Base-by-base conservation (phyloP, 2,797 vertebrate species). In the Fringilla coelebs region DNA sequence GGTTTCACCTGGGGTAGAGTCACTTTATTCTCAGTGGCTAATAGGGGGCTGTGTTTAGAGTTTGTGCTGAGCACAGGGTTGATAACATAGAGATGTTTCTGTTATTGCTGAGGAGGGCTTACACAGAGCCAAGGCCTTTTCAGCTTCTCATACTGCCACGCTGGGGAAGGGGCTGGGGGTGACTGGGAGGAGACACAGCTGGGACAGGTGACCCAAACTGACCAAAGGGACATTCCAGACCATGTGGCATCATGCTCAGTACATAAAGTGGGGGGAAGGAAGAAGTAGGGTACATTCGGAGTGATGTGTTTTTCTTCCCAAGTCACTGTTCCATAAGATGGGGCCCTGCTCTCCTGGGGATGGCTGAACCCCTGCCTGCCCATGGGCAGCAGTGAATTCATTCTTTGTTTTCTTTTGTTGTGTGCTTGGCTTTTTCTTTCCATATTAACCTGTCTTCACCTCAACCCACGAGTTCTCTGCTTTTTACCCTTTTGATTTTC, bases 71-170 rank as follows among this genome's bases (percentile, higher is more conserved):
- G 2, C 9, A 31, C 25, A 31, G 41, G 1, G 51, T 1, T 55
- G 19, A 40, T 40, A 7, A 55, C 5, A 46, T 0, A 34, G 49
- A 29, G 13, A 14, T 40, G 3, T 25, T 65, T 65, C 48, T 40
- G 8, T 26, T 32, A 10, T 51, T 85, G 9, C 9, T 58, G 52
- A 10, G 21, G 17, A 58, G 45, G 14, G 11, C 9, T 74, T 12
- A 7, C 14, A 34, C 20, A 49, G 34, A 55, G 14, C 54, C 32
- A 24, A 34, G 54, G 32, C 54, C 31, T 74, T 14, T 21, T 21
- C 43, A 74, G 13, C 11, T 31, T 41, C 17, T 34, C 2, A 0
- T 13, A 7, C 2, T 60, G 36, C 36, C 9, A 21, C 0, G 0
- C 11, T 66, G 21, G 34, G 20, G 21, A 57, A 51, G 10, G 0